Evolutionary conservation across 1,140 invertebrate species (phyloP).

Genomic region (Ostrea denselamellosa): DNA sequence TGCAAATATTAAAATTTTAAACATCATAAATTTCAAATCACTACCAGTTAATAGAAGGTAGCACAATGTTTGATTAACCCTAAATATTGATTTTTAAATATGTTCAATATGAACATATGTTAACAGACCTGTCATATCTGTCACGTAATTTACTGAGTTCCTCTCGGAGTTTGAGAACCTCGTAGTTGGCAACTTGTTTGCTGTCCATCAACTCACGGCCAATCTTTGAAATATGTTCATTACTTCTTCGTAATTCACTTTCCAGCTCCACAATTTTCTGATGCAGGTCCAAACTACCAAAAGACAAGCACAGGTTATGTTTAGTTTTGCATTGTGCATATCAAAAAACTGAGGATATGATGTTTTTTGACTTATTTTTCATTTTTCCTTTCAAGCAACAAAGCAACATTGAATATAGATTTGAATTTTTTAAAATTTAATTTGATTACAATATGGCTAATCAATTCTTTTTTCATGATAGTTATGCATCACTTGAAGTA

Average conservation of each 20-base stretch:
- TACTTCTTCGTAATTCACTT: slow-evolving; percentile 88
- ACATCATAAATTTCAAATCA: background rate
- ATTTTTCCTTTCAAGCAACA: no score
- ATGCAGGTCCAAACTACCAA: slow-evolving; percentile 84
- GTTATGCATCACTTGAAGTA: no score
- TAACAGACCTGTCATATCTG: slow-evolving; percentile 89
- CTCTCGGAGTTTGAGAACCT: slow-evolving; percentile 88
- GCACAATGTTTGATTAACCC: background rate
- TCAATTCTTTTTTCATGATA: no score
- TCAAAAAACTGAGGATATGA: no score
- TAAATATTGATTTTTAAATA: background rate
- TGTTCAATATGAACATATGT: background rate
- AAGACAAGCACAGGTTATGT: no score
- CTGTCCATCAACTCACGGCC: slow-evolving; percentile 91
- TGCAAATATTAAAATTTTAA: slow-evolving; percentile 69
- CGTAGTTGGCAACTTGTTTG: slow-evolving; percentile 86
- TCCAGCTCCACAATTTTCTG: slow-evolving; percentile 92
- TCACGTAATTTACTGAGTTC: slow-evolving; percentile 93
- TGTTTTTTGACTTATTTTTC: no score
- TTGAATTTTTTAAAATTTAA: no score
- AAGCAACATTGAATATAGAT: no score
- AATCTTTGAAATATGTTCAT: slow-evolving; percentile 90
- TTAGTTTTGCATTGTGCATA: no score
- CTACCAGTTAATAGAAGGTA: background rate
- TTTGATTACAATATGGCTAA: no score